These are phyloP conservation scores for Arnoldichthys spilopterus DNA, from an alignment of 2,797 vertebrate species.

Conservation along the genomic window DNA sequence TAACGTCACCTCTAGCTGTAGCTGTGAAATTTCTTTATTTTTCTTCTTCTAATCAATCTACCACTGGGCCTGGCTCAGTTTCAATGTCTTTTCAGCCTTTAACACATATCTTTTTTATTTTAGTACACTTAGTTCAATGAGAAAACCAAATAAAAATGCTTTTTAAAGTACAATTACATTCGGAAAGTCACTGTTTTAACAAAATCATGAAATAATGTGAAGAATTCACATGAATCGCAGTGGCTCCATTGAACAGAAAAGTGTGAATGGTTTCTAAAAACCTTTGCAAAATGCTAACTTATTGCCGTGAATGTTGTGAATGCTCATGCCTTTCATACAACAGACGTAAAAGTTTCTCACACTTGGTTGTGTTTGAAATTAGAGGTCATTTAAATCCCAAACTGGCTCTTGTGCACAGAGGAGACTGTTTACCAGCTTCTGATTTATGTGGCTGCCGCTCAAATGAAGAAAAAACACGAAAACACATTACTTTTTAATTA, in stretches of 20 bases:
- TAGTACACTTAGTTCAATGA: background rate
- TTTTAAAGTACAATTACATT: background rate
- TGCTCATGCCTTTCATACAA: background rate
- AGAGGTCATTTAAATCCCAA: conserved; percentile 5
- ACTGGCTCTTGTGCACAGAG: conserved; percentile 28
- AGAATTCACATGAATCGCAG: background rate
- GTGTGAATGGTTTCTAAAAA: background rate
- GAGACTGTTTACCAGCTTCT: conserved; percentile 48
- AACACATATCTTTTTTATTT: no score
- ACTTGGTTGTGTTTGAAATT: conserved; percentile 17
- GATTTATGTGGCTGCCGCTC: conserved; percentile 55
- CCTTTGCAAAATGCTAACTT: background rate
- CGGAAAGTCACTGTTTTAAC: background rate
- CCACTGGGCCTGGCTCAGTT: no score
- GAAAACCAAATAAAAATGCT: background rate
- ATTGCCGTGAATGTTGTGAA: background rate
- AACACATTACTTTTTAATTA: conserved; percentile 71
- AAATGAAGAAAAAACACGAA: conserved; percentile 53
- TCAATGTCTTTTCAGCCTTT: no score
- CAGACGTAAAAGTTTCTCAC: background rate
- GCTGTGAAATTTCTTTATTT: no score
- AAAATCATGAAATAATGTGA: background rate
- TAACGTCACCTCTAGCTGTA: no score
- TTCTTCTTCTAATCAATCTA: no score
- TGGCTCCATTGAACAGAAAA: background rate